A percentile compares a stretch with the other conserved stretches of the same genome.
These are phyloP conservation scores for Nothobranchius kuhntae DNA, from an alignment of 2,113 vertebrate species.

Conservation along the genomic window DNA sequence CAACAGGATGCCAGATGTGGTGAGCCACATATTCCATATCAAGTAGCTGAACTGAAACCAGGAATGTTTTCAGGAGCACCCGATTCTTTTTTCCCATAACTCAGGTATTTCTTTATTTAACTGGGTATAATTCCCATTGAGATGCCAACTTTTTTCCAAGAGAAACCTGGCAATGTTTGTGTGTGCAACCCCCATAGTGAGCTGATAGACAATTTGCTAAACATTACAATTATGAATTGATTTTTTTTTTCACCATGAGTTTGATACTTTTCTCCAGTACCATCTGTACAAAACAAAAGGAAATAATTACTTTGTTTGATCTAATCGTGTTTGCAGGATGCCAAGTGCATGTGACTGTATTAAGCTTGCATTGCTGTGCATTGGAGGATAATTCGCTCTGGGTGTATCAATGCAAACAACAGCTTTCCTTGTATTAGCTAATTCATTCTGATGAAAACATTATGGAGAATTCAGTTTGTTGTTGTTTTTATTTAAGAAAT, in stretches of 20 bases:
- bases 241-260: neutral
- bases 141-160: too few relatives aligned
- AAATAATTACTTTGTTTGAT: neutral
- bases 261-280: neutral
- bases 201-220: neutral
- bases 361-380: neutral
- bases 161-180: too few relatives aligned
- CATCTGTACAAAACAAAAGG: neutral
- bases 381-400: neutral
- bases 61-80: too few relatives aligned
- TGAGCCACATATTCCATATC: too few relatives aligned
- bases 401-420: neutral
- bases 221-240: neutral
- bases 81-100: too few relatives aligned
- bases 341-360: neutral
- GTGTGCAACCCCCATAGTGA: too few relatives aligned
- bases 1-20: too few relatives aligned
- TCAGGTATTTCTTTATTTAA: too few relatives aligned
- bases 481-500: neutral
- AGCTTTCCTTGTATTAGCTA: neutral
- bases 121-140: too few relatives aligned
- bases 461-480: neutral
- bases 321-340: neutral
- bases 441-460: neutral
- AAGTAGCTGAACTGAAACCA: too few relatives aligned